Percentiles rank a stretch among this genome's conserved stretches.
These are phyloP conservation scores for Oscheius sp. DNA, from an alignment of 2,888 invertebrate species.

Conservation along the genomic window DNA sequence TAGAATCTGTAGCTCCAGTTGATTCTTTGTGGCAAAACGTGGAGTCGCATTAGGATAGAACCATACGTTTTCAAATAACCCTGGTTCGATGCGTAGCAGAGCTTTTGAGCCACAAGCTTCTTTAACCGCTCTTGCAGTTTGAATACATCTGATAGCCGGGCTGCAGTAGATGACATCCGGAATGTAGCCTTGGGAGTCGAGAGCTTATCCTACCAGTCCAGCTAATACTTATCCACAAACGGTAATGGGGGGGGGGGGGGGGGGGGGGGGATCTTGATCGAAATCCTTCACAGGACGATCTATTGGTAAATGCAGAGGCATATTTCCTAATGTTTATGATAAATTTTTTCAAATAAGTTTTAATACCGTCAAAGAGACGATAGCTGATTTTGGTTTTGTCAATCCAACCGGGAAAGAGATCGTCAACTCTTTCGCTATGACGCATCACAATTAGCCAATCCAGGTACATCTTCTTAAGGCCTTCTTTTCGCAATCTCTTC, in stretches of 20 bases:
- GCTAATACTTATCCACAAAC: constrained; percentile 50
- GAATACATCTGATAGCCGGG: constrained; percentile 61
- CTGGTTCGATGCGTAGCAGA: constrained; percentile 53
- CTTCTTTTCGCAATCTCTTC: background rate
- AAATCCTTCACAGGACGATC: constrained; percentile 47
- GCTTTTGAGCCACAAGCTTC: constrained; percentile 34
- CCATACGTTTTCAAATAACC: constrained; percentile 55
- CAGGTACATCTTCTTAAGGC: constrained; percentile 75
- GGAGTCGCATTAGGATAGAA: constrained; percentile 45
- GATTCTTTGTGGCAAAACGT: constrained; percentile 32
- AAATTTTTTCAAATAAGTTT: too few relatives aligned
- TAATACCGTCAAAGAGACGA: background rate
- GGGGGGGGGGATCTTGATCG: constrained; percentile 51
- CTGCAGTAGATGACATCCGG: constrained; percentile 62
- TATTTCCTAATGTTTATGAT: too few relatives aligned
- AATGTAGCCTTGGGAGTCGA: constrained; percentile 34
- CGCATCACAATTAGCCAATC: constrained; percentile 70
- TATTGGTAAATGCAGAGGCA: constrained; percentile 46
- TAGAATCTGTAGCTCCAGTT: too few relatives aligned
- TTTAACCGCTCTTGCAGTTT: constrained; percentile 53
- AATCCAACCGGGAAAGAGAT: constrained; percentile 47
- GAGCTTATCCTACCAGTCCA: constrained; percentile 54
- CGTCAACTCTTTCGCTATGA: constrained; percentile 52
- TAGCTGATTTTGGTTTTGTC: background rate
- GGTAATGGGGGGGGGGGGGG: too few relatives aligned